Conservation (phyloP, 2,113 vertebrate genomes). For the Cyanistes caeruleus region DNA sequence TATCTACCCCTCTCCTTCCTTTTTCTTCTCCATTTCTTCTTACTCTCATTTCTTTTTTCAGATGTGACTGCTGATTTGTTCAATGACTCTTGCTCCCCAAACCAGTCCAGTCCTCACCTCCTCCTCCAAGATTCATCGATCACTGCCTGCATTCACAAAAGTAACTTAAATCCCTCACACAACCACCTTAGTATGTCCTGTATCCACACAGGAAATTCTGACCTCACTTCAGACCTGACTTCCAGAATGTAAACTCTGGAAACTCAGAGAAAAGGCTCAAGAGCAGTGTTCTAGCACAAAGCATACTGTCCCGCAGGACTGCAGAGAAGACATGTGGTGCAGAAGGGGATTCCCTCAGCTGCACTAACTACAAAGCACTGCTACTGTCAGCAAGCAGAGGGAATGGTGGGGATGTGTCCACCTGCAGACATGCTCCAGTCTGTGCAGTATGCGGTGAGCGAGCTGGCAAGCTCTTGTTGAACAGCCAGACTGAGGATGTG, state of each 20-base stretch:
- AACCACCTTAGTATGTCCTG: background rate
- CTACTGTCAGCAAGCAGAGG: background rate
- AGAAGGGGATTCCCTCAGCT: background rate
- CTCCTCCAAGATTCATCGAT: background rate
- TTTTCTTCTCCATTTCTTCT: background rate
- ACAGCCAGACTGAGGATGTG: background rate
- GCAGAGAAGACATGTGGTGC: background rate
- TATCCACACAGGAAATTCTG: background rate
- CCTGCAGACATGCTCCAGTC: background rate
- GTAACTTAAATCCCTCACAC: background rate
- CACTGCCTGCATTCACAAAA: background rate
- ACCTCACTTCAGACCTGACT: background rate
- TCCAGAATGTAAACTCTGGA: background rate
- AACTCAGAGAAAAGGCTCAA: background rate
- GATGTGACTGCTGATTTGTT: background rate
- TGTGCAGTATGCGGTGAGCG: fast-evolving
- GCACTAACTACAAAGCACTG: background rate
- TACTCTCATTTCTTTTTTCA: background rate
- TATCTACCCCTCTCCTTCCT: background rate
- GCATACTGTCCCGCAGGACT: background rate
- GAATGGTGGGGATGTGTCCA: background rate
- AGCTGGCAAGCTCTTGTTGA: background rate
- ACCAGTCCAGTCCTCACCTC: background rate
- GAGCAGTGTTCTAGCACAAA: background rate
- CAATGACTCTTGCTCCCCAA: background rate